Percentiles rank a stretch among this genome's conserved stretches.
These are phyloP conservation scores for Ceyx melanurus DNA, from an alignment of 2,113 vertebrate genomes.

Conservation along the genomic window DNA sequence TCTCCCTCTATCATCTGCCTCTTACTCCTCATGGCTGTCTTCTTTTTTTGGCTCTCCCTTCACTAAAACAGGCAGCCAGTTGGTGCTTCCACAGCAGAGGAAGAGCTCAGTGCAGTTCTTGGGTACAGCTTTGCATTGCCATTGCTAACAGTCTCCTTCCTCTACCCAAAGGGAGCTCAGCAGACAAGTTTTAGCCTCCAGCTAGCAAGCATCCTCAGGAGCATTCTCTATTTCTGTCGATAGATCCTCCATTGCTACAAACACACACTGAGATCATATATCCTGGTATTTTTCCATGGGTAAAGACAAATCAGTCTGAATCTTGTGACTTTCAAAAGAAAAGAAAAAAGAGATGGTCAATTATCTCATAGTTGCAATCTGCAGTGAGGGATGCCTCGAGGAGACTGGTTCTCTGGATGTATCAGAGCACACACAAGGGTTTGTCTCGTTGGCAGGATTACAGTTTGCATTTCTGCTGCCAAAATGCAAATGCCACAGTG, in stretches of 20 bases:
- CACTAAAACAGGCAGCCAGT: neutral
- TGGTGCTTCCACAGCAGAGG: neutral
- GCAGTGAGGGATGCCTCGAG: neutral
- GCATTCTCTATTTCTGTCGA: neutral
- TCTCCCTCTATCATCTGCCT: neutral
- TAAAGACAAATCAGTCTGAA: neutral
- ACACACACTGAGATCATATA: neutral
- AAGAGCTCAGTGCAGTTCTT: rapidly evolving
- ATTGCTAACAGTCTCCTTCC: neutral
- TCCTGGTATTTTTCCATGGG: constrained; percentile 12
- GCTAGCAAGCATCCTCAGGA: constrained; percentile 1
- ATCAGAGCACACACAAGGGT: neutral
- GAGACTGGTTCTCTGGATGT: neutral
- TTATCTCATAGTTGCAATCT: neutral
- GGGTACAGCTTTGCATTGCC: neutral
- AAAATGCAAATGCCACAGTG: neutral
- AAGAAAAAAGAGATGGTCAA: rapidly evolving
- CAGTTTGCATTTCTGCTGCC: neutral
- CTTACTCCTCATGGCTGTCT: neutral
- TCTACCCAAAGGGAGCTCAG: constrained; percentile 37
- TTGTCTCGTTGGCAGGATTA: neutral
- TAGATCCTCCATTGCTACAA: neutral
- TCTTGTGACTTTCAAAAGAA: neutral
- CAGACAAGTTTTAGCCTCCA: constrained; percentile 28
- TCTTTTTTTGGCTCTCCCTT: neutral